phyloP scores from a whole-genome alignment of 2,888 invertebrate genomes.

The Hirtodrosophila histrioides region DNA sequence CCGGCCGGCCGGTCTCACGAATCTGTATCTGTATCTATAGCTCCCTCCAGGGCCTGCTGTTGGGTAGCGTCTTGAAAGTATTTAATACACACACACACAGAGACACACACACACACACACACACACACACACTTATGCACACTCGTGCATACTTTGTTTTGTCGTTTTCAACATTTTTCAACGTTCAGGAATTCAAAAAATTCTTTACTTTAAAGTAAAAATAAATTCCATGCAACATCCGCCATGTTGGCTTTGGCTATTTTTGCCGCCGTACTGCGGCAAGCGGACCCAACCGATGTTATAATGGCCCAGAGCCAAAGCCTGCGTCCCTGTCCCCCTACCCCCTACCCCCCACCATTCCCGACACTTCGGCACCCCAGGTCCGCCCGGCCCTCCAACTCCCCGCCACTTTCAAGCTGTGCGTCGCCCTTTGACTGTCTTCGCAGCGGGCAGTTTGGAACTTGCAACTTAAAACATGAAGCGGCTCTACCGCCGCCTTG shows the following conservation, averaged over 20 bases:
- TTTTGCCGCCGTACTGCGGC: constrained; percentile 65
- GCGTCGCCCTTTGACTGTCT: constrained; percentile 63
- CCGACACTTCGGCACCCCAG: not conserved
- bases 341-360: not conserved
- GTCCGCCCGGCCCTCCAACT: not conserved
- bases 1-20: constrained; percentile 53
- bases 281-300: constrained; percentile 45
- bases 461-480: constrained; percentile 40
- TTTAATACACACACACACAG: constrained; percentile 43
- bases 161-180: constrained; percentile 78
- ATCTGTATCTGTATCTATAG: constrained; percentile 7
- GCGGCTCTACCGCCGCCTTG: constrained; percentile 16
- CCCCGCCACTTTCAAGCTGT: constrained; percentile 36
- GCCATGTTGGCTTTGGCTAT: constrained; percentile 78
- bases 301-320: constrained; percentile 61
- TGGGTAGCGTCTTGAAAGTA: constrained; percentile 57
- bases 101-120: constrained; percentile 19
- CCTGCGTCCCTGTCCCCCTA: constrained; percentile 13
- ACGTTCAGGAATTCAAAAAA: constrained; percentile 76
- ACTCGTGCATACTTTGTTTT: constrained; percentile 65
- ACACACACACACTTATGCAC: constrained; percentile 30
- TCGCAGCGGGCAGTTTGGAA: constrained; percentile 42
- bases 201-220: constrained; percentile 79
- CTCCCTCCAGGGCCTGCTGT: constrained; percentile 42
- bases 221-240: constrained; percentile 78